Percentiles rank a stretch among this genome's conserved stretches.
These are phyloP conservation scores for Puffinus mauretanicus DNA, from an alignment of 2,113 vertebrate genomes.

Conservation along the genomic window DNA sequence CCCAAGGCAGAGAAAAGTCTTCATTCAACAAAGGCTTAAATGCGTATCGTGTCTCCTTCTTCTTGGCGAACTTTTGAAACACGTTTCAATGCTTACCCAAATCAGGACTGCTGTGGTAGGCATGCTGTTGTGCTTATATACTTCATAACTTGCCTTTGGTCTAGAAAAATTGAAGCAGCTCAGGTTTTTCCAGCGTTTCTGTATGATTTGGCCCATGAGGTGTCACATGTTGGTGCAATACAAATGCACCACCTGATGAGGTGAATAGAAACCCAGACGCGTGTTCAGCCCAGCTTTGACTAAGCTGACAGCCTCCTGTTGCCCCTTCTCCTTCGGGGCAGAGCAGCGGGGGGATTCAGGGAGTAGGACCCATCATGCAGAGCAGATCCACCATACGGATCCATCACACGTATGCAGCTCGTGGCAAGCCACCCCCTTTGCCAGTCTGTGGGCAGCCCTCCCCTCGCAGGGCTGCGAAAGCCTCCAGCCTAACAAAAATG, in stretches of 20 bases:
- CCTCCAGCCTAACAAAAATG: not conserved
- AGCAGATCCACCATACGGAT: too few relatives aligned
- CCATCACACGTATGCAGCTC: fast-evolving
- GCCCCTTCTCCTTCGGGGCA: not conserved
- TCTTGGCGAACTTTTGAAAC: not conserved
- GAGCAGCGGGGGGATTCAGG: not conserved
- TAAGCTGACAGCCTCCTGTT: not conserved
- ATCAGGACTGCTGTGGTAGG: not conserved
- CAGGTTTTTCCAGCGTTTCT: not conserved
- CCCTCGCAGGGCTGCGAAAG: not conserved
- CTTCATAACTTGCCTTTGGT: not conserved
- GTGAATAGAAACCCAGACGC: not conserved
- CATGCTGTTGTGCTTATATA: not conserved
- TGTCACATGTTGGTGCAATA: not conserved
- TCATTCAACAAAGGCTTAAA: not conserved
- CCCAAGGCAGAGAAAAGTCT: not conserved
- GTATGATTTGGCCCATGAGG: too few relatives aligned
- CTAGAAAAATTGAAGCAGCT: not conserved
- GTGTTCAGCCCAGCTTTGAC: not conserved
- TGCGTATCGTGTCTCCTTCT: not conserved
- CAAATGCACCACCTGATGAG: not conserved
- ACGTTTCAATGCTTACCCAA: not conserved
- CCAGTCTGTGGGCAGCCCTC: not conserved
- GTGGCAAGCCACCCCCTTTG: not conserved
- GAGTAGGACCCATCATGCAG: not conserved